phyloP scores from a whole-genome alignment of 2,888 invertebrate species.

The Orthosia gracilis region DNA sequence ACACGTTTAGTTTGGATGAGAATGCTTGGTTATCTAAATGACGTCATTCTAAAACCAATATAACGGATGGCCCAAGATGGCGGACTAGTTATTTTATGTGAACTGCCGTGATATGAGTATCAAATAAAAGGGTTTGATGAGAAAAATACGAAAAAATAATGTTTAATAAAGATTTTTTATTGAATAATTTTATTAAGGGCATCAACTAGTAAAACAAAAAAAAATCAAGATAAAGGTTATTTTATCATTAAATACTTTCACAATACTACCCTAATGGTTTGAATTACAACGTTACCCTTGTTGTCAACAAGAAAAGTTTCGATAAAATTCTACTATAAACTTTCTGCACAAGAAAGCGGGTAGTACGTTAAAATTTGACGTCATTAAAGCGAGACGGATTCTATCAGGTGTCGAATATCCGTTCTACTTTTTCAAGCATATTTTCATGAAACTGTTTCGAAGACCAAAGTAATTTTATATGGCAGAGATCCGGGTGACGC shows the following conservation, averaged over 20 bases:
- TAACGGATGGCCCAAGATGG: no score
- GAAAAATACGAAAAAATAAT: no score
- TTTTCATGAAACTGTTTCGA: constrained; percentile 6
- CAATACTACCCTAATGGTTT: constrained; percentile 19
- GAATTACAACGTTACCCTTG: constrained; percentile 14
- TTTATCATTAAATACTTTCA: constrained; percentile 2
- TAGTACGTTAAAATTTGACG: constrained; percentile 48
- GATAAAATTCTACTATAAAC: constrained; percentile 5
- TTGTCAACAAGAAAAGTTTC: constrained; percentile 1
- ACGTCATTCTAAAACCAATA: no score
- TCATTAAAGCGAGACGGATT: constrained; percentile 40
- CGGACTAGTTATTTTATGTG: no score
- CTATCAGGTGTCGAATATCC: constrained; percentile 20
- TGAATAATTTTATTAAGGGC: neutral
- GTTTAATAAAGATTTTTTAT: no score
- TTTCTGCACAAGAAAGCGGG: constrained; percentile 5
- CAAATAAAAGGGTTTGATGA: no score
- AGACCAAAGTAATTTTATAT: neutral
- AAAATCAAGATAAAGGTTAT: neutral
- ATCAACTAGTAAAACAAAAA: neutral
- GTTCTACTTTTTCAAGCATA: constrained; percentile 25
- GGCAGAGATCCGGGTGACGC: neutral
- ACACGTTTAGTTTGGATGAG: no score
- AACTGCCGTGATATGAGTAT: no score
- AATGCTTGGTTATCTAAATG: no score